Evolutionary conservation across 1,140 invertebrate species (phyloP).

Genomic region (Lerema accius): DNA sequence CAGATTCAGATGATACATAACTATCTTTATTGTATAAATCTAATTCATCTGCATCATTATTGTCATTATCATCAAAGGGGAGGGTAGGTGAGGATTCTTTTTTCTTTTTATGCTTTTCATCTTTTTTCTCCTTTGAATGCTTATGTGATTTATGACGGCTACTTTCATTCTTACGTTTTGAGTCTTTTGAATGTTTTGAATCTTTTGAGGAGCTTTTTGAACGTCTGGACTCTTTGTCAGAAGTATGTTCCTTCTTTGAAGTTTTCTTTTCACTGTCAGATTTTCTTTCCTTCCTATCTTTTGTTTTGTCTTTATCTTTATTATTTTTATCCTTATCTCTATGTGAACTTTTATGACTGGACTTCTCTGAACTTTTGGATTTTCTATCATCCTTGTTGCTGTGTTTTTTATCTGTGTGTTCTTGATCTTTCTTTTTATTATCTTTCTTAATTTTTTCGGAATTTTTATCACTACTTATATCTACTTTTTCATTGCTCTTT

Average conservation of each 20-base stretch:
- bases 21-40: conserved; percentile 48
- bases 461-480: conserved; percentile 29
- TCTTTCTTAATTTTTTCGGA: conserved; percentile 29
- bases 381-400: conserved; percentile 39
- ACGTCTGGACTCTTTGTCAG: conserved; percentile 39
- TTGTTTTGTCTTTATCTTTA: conserved; percentile 48
- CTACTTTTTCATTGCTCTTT: conserved; percentile 37
- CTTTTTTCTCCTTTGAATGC: conserved; percentile 56
- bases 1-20: conserved; percentile 70
- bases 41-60: conserved; percentile 41
- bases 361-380: conserved; percentile 48
- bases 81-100: conserved; percentile 31
- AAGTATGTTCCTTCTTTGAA: conserved; percentile 2
- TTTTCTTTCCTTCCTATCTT: conserved; percentile 51
- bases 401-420: conserved; percentile 34
- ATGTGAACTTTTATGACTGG: conserved; percentile 56
- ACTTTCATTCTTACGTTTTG: conserved; percentile 45
- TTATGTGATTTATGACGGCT: conserved; percentile 48
- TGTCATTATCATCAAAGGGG: conserved; percentile 43
- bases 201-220: conserved; percentile 58
- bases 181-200: conserved; percentile 54
- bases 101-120: conserved; percentile 49
- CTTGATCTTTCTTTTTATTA: conserved; percentile 31
- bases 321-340: conserved; percentile 49
- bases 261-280: conserved; percentile 55